phyloP scores from a whole-genome alignment of 2,888 invertebrate genomes.

The Incurvaria masculella region DNA sequence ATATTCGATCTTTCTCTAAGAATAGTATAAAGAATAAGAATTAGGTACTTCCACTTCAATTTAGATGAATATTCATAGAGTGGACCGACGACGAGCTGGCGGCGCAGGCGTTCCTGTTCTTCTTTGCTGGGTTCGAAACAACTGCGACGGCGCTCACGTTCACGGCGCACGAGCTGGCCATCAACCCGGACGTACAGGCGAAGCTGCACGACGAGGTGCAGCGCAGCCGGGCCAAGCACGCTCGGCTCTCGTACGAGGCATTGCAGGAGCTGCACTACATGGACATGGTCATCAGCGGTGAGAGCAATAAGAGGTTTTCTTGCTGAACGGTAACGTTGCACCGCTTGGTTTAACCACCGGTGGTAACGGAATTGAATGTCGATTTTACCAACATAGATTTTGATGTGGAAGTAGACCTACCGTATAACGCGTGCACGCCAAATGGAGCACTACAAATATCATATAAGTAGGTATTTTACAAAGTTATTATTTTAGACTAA shows the following conservation, averaged over 20 bases:
- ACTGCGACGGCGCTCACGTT: slow-evolving; percentile 34
- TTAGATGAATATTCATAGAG: slow-evolving; percentile 24
- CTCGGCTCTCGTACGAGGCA: not conserved
- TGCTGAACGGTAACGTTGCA: no score
- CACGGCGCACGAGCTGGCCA: slow-evolving; percentile 37
- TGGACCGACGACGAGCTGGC: slow-evolving; percentile 38
- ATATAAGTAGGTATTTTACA: no score
- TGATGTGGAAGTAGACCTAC: no score
- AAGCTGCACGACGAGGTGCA: slow-evolving; percentile 21
- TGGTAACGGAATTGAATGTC: no score
- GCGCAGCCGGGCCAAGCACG: not conserved
- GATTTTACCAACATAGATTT: no score
- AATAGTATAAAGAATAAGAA: not conserved
- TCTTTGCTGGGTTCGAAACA: slow-evolving; percentile 46
- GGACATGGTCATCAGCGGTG: not conserved
- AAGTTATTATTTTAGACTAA: no score
- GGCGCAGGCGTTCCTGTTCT: slow-evolving; percentile 45
- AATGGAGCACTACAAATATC: no score
- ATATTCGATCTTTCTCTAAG: no score
- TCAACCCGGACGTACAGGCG: slow-evolving; percentile 39
- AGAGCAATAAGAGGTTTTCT: no score
- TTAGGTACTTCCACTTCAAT: slow-evolving; percentile 18
- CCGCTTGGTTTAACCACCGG: no score
- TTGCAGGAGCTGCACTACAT: not conserved
- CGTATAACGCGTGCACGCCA: no score